Percentiles rank a stretch among this genome's conserved stretches.
Conservation (phyloP, 2,888 invertebrate genomes). For the Hypercompe scribonia region DNA sequence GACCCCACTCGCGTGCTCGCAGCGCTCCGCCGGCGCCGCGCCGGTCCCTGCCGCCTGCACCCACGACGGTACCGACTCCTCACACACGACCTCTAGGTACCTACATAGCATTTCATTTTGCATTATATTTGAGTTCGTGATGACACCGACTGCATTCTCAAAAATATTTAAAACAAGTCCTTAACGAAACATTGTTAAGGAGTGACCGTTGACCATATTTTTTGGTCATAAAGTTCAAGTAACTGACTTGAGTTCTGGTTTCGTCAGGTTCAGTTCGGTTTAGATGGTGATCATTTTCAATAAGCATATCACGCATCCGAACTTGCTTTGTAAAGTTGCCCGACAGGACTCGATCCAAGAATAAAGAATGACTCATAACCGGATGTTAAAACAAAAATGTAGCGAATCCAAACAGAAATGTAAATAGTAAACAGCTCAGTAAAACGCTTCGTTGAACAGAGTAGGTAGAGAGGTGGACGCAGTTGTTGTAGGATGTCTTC, state of each 20-base stretch:
- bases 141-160: not conserved
- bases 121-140: not conserved
- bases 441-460: constrained; percentile 15
- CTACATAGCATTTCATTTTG: not conserved
- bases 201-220: constrained; percentile 1
- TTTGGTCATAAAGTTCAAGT: not conserved
- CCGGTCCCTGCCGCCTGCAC: not conserved
- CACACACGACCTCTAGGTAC: constrained; percentile 17
- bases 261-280: not conserved
- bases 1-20: constrained; percentile 11
- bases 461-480: not conserved
- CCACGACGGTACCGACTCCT: not conserved
- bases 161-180: not conserved
- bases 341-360: constrained; percentile 16
- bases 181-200: not conserved
- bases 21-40: constrained; percentile 9
- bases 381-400: constrained; percentile 26
- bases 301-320: not conserved
- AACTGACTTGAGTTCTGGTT: not conserved
- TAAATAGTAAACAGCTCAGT: constrained; percentile 23
- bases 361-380: constrained; percentile 25
- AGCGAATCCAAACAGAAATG: constrained; percentile 15
- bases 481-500: not conserved
- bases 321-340: not conserved
- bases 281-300: not conserved